A percentile compares a stretch with the other conserved stretches of the same genome.
Evolutionary conservation across 2,888 invertebrate genomes (phyloP).

Genomic region (Dorcus parallelipipedus): DNA sequence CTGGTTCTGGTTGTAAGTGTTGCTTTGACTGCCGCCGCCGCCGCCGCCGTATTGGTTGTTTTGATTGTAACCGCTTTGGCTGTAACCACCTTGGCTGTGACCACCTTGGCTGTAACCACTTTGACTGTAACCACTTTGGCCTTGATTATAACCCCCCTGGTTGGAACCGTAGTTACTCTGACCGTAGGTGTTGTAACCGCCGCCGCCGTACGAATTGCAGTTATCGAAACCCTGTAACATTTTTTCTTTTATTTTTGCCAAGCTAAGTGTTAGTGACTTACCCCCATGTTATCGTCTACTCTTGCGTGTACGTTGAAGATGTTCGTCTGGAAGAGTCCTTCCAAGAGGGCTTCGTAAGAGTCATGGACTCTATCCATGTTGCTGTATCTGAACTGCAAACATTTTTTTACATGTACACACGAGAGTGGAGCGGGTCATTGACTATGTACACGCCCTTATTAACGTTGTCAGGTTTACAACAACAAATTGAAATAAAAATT

Average conservation of each 20-base stretch:
- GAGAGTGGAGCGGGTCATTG: no score
- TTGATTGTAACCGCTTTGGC: conserved; percentile 11
- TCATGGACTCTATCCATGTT: conserved; percentile 57
- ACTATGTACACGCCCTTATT: no score
- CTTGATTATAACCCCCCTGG: conserved; percentile 4
- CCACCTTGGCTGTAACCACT: conserved; percentile 2
- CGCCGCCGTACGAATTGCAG: neutral
- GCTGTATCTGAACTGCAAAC: conserved; percentile 61
- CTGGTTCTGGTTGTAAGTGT: neutral
- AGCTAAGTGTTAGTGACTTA: neutral
- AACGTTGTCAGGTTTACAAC: no score
- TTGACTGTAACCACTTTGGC: neutral
- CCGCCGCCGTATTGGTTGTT: neutral
- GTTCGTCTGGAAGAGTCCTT: conserved; percentile 61
- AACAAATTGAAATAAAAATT: no score
- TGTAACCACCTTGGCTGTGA: conserved; percentile 1
- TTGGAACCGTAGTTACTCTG: neutral
- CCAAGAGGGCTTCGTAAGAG: conserved; percentile 63
- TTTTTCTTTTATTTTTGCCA: no score
- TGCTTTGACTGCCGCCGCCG: neutral
- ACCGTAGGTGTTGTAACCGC: neutral
- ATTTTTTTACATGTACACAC: no score
- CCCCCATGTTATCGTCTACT: conserved; percentile 31
- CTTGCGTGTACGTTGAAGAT: conserved; percentile 49
- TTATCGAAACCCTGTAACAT: neutral